phyloP scores from a whole-genome alignment of 1,140 invertebrate genomes.

The Formica exsecta region DNA sequence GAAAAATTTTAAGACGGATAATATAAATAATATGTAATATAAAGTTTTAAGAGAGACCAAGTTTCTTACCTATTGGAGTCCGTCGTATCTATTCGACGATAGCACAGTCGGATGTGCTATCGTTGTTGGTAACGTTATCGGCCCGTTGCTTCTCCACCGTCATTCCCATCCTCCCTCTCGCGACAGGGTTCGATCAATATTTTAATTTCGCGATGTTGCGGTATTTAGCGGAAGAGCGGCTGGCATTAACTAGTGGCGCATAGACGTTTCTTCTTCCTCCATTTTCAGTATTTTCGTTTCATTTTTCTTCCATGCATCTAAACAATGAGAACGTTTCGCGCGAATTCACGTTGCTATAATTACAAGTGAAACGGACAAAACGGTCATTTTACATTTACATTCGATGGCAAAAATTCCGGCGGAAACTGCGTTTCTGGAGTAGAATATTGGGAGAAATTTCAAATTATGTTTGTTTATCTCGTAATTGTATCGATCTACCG shows the following conservation, averaged over 20 bases:
- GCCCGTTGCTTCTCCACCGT: conserved; percentile 76
- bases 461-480: neutral
- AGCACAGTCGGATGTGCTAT: conserved; percentile 23
- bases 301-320: neutral
- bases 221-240: conserved; percentile 84
- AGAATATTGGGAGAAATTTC: neutral
- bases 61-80: conserved; percentile 53
- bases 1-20: neutral
- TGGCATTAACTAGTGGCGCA: conserved; percentile 48
- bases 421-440: neutral
- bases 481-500: neutral
- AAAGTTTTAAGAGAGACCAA: neutral
- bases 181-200: conserved; percentile 85
- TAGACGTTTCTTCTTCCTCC: conserved; percentile 14
- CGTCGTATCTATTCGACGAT: neutral
- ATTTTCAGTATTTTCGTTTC: conserved; percentile 5
- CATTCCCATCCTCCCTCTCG: conserved; percentile 82
- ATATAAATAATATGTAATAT: no score
- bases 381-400: neutral
- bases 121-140: conserved; percentile 33
- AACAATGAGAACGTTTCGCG: conserved; percentile 4
- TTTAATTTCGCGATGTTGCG: conserved; percentile 86
- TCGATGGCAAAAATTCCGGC: neutral
- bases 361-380: neutral
- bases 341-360: neutral